Evolutionary conservation across 2,797 vertebrate species (phyloP).

Genomic region (Salmo trutta): DNA sequence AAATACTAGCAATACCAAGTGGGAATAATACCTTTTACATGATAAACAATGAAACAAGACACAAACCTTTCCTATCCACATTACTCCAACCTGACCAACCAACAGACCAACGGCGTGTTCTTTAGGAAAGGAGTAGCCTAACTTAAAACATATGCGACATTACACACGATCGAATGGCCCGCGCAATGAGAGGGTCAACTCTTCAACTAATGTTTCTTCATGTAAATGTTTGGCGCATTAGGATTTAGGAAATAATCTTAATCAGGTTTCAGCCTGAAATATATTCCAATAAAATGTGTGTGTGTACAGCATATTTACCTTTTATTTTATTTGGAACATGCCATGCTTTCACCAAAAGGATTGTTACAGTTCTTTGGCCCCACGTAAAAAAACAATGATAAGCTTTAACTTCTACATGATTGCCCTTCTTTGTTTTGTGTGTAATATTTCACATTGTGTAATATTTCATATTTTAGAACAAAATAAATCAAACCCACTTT

Average conservation of each 20-base stretch:
- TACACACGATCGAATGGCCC: background rate
- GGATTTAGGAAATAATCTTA: background rate
- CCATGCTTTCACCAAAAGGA: background rate
- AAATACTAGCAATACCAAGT: constrained; percentile 29
- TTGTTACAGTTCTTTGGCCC: background rate
- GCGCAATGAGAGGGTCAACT: background rate
- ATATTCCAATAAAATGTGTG: background rate
- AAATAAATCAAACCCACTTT: background rate
- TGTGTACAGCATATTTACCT: background rate
- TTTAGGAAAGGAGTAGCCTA: background rate
- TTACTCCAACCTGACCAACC: background rate
- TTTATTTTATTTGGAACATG: background rate
- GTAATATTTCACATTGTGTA: background rate
- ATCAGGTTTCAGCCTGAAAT: background rate
- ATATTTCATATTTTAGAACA: background rate
- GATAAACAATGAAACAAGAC: constrained; percentile 16
- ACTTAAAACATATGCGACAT: background rate
- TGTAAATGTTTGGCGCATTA: background rate
- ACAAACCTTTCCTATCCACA: constrained; percentile 25
- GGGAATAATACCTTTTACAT: constrained; percentile 51
- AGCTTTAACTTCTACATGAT: background rate
- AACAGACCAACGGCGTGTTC: background rate
- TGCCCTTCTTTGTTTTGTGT: background rate
- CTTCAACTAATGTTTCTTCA: background rate
- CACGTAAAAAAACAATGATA: background rate